Conservation (phyloP, 2,797 vertebrate genomes). For the Hydrophis major region DNA sequence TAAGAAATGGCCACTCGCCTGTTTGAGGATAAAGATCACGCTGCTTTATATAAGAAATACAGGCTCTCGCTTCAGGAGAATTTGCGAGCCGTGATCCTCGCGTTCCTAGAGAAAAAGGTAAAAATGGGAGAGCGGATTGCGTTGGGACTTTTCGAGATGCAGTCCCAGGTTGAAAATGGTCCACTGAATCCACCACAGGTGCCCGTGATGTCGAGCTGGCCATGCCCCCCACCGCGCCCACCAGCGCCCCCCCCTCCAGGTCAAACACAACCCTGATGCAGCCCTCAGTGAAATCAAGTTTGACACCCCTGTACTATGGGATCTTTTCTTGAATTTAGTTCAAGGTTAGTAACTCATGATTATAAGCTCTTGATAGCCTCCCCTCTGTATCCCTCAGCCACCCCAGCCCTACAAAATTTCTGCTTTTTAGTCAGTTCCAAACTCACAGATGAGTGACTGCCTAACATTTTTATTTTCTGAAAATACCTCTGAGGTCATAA, state of each 20-base stretch:
- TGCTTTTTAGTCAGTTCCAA: background rate
- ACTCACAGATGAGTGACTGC: too few relatives aligned
- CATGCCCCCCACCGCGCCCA: too few relatives aligned
- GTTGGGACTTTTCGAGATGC: background rate
- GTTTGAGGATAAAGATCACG: slow-evolving; percentile 1
- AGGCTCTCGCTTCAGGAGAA: background rate
- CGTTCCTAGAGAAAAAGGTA: slow-evolving; percentile 13
- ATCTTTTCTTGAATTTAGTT: background rate
- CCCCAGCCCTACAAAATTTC: background rate
- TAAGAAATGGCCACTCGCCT: background rate
- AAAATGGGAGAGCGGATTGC: background rate
- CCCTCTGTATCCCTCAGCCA: background rate
- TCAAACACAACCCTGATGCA: too few relatives aligned
- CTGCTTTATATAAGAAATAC: slow-evolving; percentile 6
- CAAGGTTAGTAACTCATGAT: background rate
- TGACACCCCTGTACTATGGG: too few relatives aligned
- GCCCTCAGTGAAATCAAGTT: too few relatives aligned
- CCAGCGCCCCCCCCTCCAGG: too few relatives aligned
- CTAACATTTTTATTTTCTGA: background rate
- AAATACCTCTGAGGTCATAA: background rate
- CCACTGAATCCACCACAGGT: background rate
- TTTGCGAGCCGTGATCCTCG: background rate
- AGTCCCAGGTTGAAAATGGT: background rate
- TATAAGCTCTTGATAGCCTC: background rate
- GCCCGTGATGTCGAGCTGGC: too few relatives aligned